Conservation (phyloP, 2,797 vertebrate genomes). For the Pteronotus mesoamericanus region DNA sequence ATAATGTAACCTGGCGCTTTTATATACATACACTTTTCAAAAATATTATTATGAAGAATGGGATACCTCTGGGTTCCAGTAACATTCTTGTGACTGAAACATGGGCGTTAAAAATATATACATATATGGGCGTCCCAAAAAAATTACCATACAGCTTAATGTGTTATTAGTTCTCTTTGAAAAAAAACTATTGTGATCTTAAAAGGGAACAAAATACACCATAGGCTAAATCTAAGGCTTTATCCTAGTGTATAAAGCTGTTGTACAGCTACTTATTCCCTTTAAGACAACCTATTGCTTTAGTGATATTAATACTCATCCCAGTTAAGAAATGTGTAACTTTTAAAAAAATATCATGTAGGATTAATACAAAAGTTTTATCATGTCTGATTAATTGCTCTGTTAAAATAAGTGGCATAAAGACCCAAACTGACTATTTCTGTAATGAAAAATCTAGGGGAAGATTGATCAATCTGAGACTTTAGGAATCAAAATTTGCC, state of each 20-base stretch:
- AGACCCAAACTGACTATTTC: background rate
- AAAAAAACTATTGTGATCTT: conserved; percentile 24
- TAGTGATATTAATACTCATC: background rate
- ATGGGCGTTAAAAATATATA: background rate
- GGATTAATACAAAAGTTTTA: conserved; percentile 34
- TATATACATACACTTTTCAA: background rate
- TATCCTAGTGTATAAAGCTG: background rate
- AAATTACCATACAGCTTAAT: background rate
- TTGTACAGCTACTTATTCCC: conserved; percentile 4
- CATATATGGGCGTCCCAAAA: background rate
- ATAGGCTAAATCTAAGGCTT: conserved; percentile 48
- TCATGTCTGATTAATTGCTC: conserved; percentile 28
- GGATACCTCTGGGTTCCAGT: background rate
- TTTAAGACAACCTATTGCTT: conserved; percentile 17
- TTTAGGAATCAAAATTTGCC: background rate
- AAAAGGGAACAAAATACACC: conserved; percentile 34
- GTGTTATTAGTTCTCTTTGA: background rate
- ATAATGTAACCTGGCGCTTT: conserved; percentile 88
- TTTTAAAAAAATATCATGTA: background rate
- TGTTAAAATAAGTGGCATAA: conserved; percentile 18
- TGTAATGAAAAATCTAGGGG: background rate
- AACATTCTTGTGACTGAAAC: background rate
- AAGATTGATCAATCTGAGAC: background rate
- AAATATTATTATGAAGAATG: background rate
- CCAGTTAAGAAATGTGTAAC: conserved; percentile 31